A percentile compares a stretch with the other conserved stretches of the same genome.
These are phyloP conservation scores for Thomomys bottae DNA, from an alignment of 2,113 vertebrate genomes.

Conservation along the genomic window DNA sequence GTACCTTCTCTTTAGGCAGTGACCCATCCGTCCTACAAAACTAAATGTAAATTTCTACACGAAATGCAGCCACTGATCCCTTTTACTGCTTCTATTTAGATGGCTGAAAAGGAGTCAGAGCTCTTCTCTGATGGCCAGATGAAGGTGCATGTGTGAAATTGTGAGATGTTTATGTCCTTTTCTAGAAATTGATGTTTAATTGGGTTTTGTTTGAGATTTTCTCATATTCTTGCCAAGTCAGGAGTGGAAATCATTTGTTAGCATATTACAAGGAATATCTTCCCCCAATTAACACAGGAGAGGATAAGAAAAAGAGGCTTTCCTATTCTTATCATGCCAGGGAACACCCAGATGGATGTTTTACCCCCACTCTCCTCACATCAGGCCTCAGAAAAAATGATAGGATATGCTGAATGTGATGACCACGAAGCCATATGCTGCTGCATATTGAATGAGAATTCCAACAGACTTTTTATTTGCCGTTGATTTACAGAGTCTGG, in stretches of 20 bases:
- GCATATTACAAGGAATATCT: not conserved
- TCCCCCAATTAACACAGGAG: not conserved
- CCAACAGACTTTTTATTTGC: conserved; percentile 47
- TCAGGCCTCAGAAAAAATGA: conserved; percentile 63
- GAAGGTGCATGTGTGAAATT: not conserved
- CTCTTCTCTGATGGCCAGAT: not conserved
- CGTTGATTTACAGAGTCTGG: conserved; percentile 35
- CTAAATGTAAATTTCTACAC: conserved; percentile 24
- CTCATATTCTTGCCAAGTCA: not conserved
- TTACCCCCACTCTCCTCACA: not conserved
- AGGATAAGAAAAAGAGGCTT: conserved; percentile 18
- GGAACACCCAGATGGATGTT: conserved; percentile 34
- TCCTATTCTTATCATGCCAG: conserved; percentile 9
- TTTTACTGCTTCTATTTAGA: not conserved
- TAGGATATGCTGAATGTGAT: conserved; percentile 10
- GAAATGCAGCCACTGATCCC: not conserved
- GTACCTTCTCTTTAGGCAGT: not conserved
- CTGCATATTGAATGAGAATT: conserved; percentile 56
- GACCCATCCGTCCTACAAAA: not conserved
- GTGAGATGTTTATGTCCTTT: not conserved
- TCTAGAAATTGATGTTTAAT: conserved; percentile 1
- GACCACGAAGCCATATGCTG: conserved; percentile 59
- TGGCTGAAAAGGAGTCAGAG: not conserved
- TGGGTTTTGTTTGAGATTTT: not conserved
- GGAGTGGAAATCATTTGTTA: conserved; percentile 14